Percentiles rank a stretch among this genome's conserved stretches.
These are phyloP conservation scores for Sardinella longiceps DNA, from an alignment of 2,797 vertebrate genomes.

Conservation along the genomic window DNA sequence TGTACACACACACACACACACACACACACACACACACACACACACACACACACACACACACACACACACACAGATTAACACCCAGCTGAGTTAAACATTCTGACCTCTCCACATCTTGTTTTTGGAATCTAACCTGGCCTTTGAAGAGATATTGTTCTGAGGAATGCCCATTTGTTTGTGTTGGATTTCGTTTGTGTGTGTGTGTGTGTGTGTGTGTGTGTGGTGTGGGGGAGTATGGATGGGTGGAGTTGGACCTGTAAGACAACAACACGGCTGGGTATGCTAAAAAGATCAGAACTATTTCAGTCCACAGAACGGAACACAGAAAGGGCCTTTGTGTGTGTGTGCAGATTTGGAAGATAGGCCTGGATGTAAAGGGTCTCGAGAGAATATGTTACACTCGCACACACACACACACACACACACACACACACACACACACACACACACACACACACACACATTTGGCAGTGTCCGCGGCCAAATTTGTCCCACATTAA, in stretches of 20 bases:
- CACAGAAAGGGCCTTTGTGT: neutral
- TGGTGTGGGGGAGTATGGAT: too few relatives aligned
- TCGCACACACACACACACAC: too few relatives aligned
- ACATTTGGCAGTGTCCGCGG: neutral
- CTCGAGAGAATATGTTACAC: neutral
- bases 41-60: neutral
- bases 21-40: neutral
- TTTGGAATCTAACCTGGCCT: neutral
- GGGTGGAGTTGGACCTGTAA: neutral
- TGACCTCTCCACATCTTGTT: neutral
- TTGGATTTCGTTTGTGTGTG: neutral
- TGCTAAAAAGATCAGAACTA: conserved; percentile 19
- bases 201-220: neutral
- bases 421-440: neutral
- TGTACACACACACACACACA: neutral
- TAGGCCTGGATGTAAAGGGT: neutral
- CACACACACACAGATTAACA: neutral
- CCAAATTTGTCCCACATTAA: neutral
- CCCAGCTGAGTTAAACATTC: neutral
- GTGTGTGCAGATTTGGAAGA: neutral
- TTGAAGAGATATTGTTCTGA: neutral
- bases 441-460: neutral
- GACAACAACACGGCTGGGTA: neutral
- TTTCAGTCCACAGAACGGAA: neutral
- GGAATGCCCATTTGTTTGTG: neutral